phyloP scores from a whole-genome alignment of 2,888 invertebrate genomes.

The Drosophila mayaguana region DNA sequence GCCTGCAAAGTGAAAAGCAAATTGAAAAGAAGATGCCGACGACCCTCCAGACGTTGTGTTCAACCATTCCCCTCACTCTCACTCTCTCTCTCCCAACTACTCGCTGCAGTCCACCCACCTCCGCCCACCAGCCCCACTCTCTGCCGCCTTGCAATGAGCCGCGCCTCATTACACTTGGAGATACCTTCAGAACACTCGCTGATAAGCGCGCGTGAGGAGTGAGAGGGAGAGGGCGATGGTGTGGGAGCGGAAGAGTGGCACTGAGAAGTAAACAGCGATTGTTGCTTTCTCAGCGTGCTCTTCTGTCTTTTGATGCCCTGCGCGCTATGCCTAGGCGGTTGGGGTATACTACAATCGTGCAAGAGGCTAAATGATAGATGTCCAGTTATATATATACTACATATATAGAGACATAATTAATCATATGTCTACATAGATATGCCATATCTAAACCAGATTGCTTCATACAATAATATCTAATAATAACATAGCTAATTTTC shows the following conservation, averaged over 20 bases:
- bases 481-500: neutral
- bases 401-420: neutral
- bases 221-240: neutral
- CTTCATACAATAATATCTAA: neutral
- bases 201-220: constrained; percentile 38
- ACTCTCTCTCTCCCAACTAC: neutral
- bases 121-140: neutral
- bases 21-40: constrained; percentile 66
- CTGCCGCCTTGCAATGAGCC: constrained; percentile 28
- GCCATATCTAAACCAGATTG: neutral
- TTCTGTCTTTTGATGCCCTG: constrained; percentile 2
- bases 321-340: neutral
- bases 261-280: constrained; percentile 30
- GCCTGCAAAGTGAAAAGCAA: constrained; percentile 53
- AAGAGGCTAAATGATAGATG: neutral
- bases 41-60: constrained; percentile 30
- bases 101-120: neutral
- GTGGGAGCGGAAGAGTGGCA: neutral
- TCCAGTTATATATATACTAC: neutral
- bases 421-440: neutral
- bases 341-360: neutral
- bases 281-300: constrained; percentile 48
- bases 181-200: constrained; percentile 40
- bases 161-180: constrained; percentile 62
- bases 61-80: neutral